A percentile compares a stretch with the other conserved stretches of the same genome.
phyloP scores from a whole-genome alignment of 2,797 vertebrate genomes.

The Tolypeutes matacus region DNA sequence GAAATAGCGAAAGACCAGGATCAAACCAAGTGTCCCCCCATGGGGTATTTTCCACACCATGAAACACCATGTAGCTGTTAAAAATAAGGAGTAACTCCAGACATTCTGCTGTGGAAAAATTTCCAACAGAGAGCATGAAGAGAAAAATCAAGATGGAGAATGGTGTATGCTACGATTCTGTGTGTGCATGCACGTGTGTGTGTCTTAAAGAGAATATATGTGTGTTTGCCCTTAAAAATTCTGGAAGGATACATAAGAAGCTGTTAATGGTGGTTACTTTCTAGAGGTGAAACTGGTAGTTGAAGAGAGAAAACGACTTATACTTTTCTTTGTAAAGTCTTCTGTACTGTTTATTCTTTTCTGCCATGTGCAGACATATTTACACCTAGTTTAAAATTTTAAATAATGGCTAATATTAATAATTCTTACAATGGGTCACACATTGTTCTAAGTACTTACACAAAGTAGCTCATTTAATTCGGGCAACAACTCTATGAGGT shows the following conservation, averaged over 20 bases:
- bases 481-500: not conserved
- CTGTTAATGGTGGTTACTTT: conserved; percentile 27
- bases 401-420: not conserved
- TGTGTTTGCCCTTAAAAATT: not conserved
- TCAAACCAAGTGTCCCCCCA: not conserved
- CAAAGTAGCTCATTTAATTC: conserved; percentile 8
- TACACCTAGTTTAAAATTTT: conserved; percentile 16
- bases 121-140: not conserved
- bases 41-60: not conserved
- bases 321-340: conserved; percentile 55
- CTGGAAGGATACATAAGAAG: conserved; percentile 16
- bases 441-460: not conserved
- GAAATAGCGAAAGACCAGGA: not conserved
- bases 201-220: not conserved
- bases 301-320: not conserved
- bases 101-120: not conserved
- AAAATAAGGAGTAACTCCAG: not conserved
- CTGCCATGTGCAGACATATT: not conserved
- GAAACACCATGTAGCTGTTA: not conserved
- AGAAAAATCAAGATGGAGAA: not conserved
- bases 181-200: not conserved
- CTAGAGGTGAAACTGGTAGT: not conserved
- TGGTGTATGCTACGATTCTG: too few species aligned
- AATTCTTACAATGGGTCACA: not conserved
- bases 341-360: conserved; percentile 21